These are phyloP conservation scores for Sternarchorhynchus goeldii DNA, from an alignment of 2,797 vertebrate genomes.

Conservation along the genomic window DNA sequence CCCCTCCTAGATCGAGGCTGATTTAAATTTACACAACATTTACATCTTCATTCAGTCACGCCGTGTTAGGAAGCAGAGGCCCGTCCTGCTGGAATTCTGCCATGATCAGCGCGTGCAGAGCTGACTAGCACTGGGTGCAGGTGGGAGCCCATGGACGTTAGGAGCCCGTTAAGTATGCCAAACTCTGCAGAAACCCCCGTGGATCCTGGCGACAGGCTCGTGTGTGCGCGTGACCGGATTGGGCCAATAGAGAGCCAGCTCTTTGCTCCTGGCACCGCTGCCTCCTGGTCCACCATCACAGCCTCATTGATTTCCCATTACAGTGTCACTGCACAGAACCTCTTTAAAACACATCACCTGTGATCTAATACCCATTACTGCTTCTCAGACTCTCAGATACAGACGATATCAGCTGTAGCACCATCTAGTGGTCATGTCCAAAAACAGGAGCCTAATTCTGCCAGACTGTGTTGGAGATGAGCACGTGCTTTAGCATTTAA, in stretches of 20 bases:
- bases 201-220: slow-evolving; percentile 61
- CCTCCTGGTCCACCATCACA: slow-evolving; percentile 63
- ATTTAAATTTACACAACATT: slow-evolving; percentile 74
- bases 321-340: slow-evolving; percentile 67
- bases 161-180: slow-evolving; percentile 3
- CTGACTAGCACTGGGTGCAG: slow-evolving; percentile 64
- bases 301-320: slow-evolving; percentile 77
- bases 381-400: background rate
- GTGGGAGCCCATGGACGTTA: slow-evolving; percentile 44
- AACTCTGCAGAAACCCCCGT: slow-evolving; percentile 65
- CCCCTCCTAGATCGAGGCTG: slow-evolving; percentile 68
- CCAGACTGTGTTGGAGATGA: background rate
- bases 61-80: slow-evolving; percentile 44
- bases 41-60: slow-evolving; percentile 68
- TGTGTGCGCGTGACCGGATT: slow-evolving; percentile 69
- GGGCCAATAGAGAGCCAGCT: slow-evolving; percentile 62
- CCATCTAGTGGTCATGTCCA: slow-evolving; percentile 45
- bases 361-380: slow-evolving; percentile 67
- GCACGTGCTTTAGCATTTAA: too few species aligned
- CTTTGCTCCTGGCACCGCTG: slow-evolving; percentile 64
- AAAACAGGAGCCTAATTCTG: background rate
- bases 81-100: slow-evolving; percentile 49
- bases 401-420: background rate
- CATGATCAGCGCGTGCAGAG: slow-evolving; percentile 64
- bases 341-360: slow-evolving; percentile 73